These are phyloP conservation scores for Agonopterix alstromeriana DNA, from an alignment of 2,888 invertebrate species.

Conservation along the genomic window DNA sequence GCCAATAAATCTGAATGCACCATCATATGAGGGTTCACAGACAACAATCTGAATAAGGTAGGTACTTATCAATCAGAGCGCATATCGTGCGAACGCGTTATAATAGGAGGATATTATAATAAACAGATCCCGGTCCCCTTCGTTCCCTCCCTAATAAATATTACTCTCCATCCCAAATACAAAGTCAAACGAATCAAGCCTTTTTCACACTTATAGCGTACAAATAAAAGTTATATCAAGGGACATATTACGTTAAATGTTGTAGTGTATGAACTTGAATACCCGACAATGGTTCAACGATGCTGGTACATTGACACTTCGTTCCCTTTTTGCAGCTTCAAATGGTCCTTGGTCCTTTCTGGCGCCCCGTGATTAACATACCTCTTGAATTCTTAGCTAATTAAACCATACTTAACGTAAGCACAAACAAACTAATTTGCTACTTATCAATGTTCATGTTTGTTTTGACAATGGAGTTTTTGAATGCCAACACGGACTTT, in stretches of 20 bases:
- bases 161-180: conserved; percentile 26
- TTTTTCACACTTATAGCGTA: too few relatives aligned
- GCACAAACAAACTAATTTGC: background rate
- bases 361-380: too few relatives aligned
- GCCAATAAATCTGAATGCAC: too few relatives aligned
- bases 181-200: background rate
- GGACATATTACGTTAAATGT: too few relatives aligned
- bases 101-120: conserved; percentile 75
- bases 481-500: too few relatives aligned
- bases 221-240: too few relatives aligned
- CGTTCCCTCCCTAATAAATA: conserved; percentile 68
- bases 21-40: background rate
- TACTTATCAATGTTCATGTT: background rate
- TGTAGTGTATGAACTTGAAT: conserved; percentile 67
- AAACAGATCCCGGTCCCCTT: conserved; percentile 70
- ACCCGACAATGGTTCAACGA: conserved; percentile 48
- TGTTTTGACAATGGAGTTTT: background rate
- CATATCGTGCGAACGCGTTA: conserved; percentile 72
- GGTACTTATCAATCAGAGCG: conserved; percentile 50
- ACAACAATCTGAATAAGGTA: conserved; percentile 1
- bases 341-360: background rate
- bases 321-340: conserved; percentile 22
- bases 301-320: conserved; percentile 75
- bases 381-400: background rate
- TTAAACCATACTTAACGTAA: background rate